Base-by-base conservation (phyloP, 30 jellyfish, hydroid and myxozoan genomes). In the Cassiopea xamachana region DNA sequence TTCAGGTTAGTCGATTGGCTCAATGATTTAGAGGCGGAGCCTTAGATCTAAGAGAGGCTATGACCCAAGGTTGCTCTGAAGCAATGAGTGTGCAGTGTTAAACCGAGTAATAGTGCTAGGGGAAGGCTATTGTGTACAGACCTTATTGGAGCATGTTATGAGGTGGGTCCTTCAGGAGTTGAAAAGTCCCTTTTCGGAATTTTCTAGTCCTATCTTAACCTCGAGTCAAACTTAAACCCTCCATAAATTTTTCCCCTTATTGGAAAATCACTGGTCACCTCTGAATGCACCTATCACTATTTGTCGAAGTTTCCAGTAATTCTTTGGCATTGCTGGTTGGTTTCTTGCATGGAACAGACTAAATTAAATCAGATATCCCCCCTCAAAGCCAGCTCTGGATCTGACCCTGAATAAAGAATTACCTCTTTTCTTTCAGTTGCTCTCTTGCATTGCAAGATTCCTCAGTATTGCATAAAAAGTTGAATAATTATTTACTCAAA, bases 1-100 rank as follows among this genome's bases (percentile, higher is more conserved):
- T 87, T 75, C 76, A 73, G 87, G 93, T 85, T 27, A 69, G 75
- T 27, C 68, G n/a, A 44, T 75, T 18, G 49, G 68, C 84, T 16
- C 84, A 39, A 17, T 16, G 39, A 44, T 75, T 19, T 18, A 16
- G 45, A 44, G 84, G 49, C 45, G 45, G 39, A 75, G 59, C 84
- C 13, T 58, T 13, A 77, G 80, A 13, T 48, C 80, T 61, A 61
- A 17, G n/a, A 61, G 14, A 10, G n/a, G 73, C 73, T 13, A 10
- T 61, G 73, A 10, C n/a, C 73, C 73, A 10, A 13, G 14, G 73
- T 13, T 18, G 78, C 48, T 43, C 79, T 69, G 48, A 69, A 16
- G 46, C 17, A 27, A 16, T n/a, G 46, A 69, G 46, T 27, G 64
- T 6, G 64, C 39, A 10, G 64, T 55, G 64, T 55, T 55, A 55